Conservation (phyloP, 2,888 invertebrate genomes). For the Hyppa rectilinea region DNA sequence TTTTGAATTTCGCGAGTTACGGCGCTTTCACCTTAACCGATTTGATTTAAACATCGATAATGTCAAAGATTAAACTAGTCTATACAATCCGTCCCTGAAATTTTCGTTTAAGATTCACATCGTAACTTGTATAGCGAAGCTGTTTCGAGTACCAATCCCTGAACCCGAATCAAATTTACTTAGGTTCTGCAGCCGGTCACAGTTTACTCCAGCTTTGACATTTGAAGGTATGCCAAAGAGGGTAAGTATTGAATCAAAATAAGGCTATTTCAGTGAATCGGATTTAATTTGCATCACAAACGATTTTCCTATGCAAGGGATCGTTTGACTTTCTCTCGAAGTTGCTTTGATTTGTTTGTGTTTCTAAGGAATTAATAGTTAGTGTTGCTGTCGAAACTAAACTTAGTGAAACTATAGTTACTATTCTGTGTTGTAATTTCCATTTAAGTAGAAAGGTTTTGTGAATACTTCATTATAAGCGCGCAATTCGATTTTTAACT, state of each 20-base stretch:
- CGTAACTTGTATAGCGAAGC: constrained; percentile 34
- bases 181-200: constrained; percentile 55
- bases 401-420: constrained; percentile 6
- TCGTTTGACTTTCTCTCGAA: constrained; percentile 41
- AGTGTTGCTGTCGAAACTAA: constrained; percentile 1
- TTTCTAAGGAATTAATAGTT: constrained; percentile 20
- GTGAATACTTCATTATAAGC: neutral
- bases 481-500: neutral
- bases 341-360: constrained; percentile 37
- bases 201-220: constrained; percentile 43
- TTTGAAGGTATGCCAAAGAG: constrained; percentile 45
- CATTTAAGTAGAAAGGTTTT: too few species aligned
- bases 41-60: neutral
- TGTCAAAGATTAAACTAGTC: neutral
- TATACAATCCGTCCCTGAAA: constrained; percentile 13
- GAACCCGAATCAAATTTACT: constrained; percentile 58
- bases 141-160: constrained; percentile 33
- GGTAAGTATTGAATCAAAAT: constrained; percentile 49
- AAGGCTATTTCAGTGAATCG: constrained; percentile 51
- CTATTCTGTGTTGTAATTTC: neutral
- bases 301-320: constrained; percentile 29
- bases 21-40: too few species aligned
- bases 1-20: too few species aligned
- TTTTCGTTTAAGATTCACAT: constrained; percentile 48
- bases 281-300: constrained; percentile 64